A percentile compares a stretch with the other conserved stretches of the same genome.
These are phyloP conservation scores for Epistrophella euchroma DNA, from an alignment of 2,888 invertebrate genomes.

Conservation along the genomic window DNA sequence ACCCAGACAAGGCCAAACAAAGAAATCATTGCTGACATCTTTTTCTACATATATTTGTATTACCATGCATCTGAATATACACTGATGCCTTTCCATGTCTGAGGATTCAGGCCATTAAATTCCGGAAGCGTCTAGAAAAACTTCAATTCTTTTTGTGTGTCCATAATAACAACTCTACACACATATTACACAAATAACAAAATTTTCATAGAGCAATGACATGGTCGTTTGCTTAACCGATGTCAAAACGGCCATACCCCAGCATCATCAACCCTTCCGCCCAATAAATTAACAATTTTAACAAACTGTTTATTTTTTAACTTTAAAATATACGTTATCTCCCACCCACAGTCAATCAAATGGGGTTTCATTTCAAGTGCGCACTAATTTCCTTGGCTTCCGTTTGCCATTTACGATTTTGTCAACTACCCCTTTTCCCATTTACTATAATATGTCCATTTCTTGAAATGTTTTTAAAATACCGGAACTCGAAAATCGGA, in stretches of 20 bases:
- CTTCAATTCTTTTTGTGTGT: constrained; percentile 59
- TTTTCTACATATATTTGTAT: not conserved
- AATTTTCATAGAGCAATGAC: constrained; percentile 69
- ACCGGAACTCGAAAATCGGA: constrained; percentile 59
- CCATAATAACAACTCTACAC: not conserved
- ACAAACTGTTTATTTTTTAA: constrained; percentile 43
- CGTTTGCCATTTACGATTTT: constrained; percentile 61
- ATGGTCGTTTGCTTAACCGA: constrained; percentile 65
- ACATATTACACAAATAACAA: constrained; percentile 51
- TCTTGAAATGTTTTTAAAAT: constrained; percentile 15
- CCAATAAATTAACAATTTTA: constrained; percentile 73
- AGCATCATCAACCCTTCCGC: constrained; percentile 70
- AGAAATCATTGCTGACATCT: constrained; percentile 41
- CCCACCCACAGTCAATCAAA: constrained; percentile 58
- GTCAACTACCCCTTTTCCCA: constrained; percentile 44
- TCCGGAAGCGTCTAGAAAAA: constrained; percentile 80
- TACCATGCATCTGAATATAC: constrained; percentile 5
- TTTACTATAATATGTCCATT: not conserved
- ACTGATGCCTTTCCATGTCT: constrained; percentile 10
- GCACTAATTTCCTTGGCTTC: constrained; percentile 73
- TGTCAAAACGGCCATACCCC: constrained; percentile 28
- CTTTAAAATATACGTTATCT: constrained; percentile 65
- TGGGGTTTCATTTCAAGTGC: constrained; percentile 74
- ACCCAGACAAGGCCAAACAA: constrained; percentile 67
- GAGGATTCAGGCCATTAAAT: constrained; percentile 84